Percentiles rank a stretch among this genome's conserved stretches.
Evolutionary conservation across 2,888 invertebrate species (phyloP).

Genomic region (Diaprepes abbreviatus): DNA sequence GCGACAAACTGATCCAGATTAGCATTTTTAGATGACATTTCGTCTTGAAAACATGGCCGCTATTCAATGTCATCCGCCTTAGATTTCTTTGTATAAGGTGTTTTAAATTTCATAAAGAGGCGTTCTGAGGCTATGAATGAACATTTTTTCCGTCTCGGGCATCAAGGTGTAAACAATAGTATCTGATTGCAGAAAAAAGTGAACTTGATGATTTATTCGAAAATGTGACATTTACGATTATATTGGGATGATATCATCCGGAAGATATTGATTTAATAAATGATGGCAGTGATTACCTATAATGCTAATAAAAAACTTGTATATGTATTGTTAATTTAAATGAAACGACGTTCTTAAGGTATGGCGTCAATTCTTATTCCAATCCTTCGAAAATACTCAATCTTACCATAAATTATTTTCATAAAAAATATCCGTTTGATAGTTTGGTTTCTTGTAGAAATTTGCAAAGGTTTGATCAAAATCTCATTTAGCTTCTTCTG

Average conservation of each 20-base stretch:
- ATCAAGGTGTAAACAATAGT: conserved; percentile 43
- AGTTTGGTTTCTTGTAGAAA: no score
- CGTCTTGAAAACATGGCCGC: conserved; percentile 41
- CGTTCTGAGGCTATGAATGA: conserved; percentile 48
- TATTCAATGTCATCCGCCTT: conserved; percentile 49
- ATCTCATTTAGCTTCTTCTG: no score
- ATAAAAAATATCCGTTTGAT: no score
- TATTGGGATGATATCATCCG: not conserved
- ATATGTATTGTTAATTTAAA: no score
- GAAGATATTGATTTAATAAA: not conserved
- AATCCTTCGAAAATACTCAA: no score
- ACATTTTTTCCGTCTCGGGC: conserved; percentile 38
- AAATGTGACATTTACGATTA: conserved; percentile 18
- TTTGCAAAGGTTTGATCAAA: no score
- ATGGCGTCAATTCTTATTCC: no score
- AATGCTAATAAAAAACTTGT: no score
- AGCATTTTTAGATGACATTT: conserved; percentile 57
- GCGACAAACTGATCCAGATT: conserved; percentile 49
- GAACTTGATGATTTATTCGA: conserved; percentile 27
- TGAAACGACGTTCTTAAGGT: no score
- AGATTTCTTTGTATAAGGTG: conserved; percentile 43
- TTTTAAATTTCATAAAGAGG: conserved; percentile 44
- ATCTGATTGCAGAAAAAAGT: conserved; percentile 32
- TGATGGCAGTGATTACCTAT: no score
- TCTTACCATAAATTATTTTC: no score